Evolutionary conservation across 2,797 vertebrate species (phyloP), one percentile per base, ranked within the genome.

Genomic region (Anniella stebbinsi): DNA sequence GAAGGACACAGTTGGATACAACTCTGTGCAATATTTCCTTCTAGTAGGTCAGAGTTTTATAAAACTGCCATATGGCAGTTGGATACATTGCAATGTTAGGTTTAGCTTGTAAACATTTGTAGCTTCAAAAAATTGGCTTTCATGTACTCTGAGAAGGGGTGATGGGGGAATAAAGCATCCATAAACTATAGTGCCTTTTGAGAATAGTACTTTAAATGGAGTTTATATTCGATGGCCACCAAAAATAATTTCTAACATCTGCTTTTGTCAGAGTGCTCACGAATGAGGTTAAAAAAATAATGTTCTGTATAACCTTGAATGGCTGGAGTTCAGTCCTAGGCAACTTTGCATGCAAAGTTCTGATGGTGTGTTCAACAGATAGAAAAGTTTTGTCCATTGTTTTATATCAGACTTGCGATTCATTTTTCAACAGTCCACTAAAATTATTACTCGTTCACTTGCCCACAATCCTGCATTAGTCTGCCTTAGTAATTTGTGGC

Each of bases 101-200:
- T 77, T 75, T 70, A 45, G 25, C 81, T 89, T 80, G 67, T 72
- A 86, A 86, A 80, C 63, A 36, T 28, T 63, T 33, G 41, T 72
- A 28, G 33, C 36, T 80, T 80, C 13, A 60, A 80, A 80, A 70
- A 66, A 33, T 25, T 70, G 51, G 51, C 48, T 80, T 89, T 80
- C 38, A 45, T 77, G 25, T 89, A 80, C n/a, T 57, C 60, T 81
- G 36, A 33, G 30, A 80, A 63, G 21, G 69, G 11, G 12, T 51
- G 3, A 8, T 25, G 23, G 9, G 7, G 38, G 36, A 57, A 73
- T 63, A 23, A 80, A 13, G 51, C 21, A 18, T 75, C 36, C 69
- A 13, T 78, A 28, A 69, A 21, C 77, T 63, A 76, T 45, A 80
- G 41, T 81, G 25, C n/a, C 54, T 81, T 87, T 87, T 87, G 54